Base-by-base conservation (phyloP, 2,797 vertebrate genomes). In the Macroramphosus scolopax region DNA sequence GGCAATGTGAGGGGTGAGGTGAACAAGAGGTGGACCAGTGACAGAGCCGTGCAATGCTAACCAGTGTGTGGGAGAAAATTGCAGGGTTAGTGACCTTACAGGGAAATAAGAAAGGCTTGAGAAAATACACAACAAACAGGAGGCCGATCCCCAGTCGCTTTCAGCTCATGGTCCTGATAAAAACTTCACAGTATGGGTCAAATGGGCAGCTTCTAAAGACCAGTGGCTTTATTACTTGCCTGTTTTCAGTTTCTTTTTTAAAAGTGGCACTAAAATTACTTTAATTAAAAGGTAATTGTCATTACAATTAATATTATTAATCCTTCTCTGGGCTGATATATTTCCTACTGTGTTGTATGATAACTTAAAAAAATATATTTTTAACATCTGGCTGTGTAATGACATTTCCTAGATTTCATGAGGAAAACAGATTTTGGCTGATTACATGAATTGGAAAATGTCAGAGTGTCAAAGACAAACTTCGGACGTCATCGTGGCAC, bases 51-150 rank as follows among this genome's bases (percentile, higher is more conserved):
- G 72, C 74, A 55, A 40, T 49, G 45, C 70, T 71, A 64, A 76
- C 52, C 63, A 82, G 72, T 82, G 82, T 89, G 85, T 89, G 88
- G 81, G 87, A 90, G 87, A 88, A 86, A 84, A 75, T 59, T 54
- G 56, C 53, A 41, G 72, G 87, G 85, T 89, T 66, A 26, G 28
- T 77, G 82, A 88, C 86, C 87, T 83, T 55, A 63, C 59, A 68
- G 59, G 79, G 81, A 84, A 80, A 82, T 80, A 70, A 82, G 81
- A 67, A 72, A 75, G 67, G 75, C 85, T 81, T 85, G 87, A 86
- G 84, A 84, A 87, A 87, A 89, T 78, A 86, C 82, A 80, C 75
- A 85, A 83, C 75, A 78, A 65, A 79, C 81, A 86, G 56, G 79
- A 79, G 68, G 77, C 43, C 75, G 68, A 68, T n/a, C 80, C 57